Base-by-base conservation (phyloP, 2,797 vertebrate species). In the Muscicapa striata region DNA sequence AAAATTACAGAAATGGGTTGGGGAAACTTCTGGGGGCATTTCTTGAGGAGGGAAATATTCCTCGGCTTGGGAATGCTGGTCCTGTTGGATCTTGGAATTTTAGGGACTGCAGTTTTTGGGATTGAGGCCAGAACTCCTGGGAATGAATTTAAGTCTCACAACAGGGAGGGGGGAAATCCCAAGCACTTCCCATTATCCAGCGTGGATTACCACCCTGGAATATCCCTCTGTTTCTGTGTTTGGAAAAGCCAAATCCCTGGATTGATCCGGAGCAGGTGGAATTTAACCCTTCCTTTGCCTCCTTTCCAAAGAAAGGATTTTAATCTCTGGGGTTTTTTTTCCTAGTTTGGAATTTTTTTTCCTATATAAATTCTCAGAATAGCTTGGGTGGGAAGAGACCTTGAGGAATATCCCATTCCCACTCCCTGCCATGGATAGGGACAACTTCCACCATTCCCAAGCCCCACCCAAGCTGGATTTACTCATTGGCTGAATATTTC, bases 241-340 rank as follows among this genome's bases (percentile, higher is more conserved):
- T 22, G 23, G 72, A 58, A 62, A 75, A 46, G 51, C 43, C 43
- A 30, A n/a, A 62, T 41, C 59, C 58, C 43, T 9, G 43, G 13
- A 18, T 5, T 64, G 8, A 27, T 8, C 36, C 4, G 4, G 40
- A 62, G 13, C 55, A 82, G 23, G 48, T 63, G 62, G 36, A 36
- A 26, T 48, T 81, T 45, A 84, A 75, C 84, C 45, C 81, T 76
- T 83, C 68, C 21, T 45, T 40, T 7, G 22, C 59, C 45, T 38
- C 19, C 5, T 41, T 23, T 41, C n/a, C 7, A 26, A 57, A 30
- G 6, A 36, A 40, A 55, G 5, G 11, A 5, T 41, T 51, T 43
- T 10, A 2, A 14, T 7, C 12, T 30, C 17, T 0, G 0, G 4
- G 10, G 7, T 8, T n/a, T n/a, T n/a, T n/a, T 27, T 30, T 6